These are phyloP conservation scores for Eupleurogrammus muticus DNA, from an alignment of 2,797 vertebrate species.

Conservation along the genomic window DNA sequence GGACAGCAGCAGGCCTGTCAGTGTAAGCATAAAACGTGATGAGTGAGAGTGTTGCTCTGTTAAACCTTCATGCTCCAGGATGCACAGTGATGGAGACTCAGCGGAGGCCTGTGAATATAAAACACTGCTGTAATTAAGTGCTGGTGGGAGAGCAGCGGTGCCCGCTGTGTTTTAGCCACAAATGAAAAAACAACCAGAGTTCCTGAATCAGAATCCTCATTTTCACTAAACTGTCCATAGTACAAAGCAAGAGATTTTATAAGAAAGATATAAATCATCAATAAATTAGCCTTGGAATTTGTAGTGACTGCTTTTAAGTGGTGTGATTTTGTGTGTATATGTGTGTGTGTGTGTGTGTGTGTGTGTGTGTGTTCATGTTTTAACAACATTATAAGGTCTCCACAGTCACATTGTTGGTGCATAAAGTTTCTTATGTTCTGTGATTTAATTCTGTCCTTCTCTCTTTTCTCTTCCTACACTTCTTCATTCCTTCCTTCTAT, in stretches of 20 bases:
- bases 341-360: too few relatives aligned
- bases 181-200: slow-evolving; percentile 16
- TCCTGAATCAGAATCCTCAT: slow-evolving; percentile 30
- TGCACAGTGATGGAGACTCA: slow-evolving; percentile 51
- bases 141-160: slow-evolving; percentile 30
- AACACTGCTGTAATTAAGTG: slow-evolving; percentile 56
- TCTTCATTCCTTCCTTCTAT: too few relatives aligned
- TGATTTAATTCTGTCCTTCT: too few relatives aligned
- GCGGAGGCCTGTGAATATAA: slow-evolving; percentile 58
- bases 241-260: slow-evolving; percentile 1
- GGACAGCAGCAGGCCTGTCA: slow-evolving; percentile 68
- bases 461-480: too few relatives aligned
- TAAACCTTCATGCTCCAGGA: slow-evolving; percentile 72
- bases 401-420: neutral
- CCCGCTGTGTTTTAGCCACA: slow-evolving; percentile 35
- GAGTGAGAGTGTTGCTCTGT: slow-evolving; percentile 74
- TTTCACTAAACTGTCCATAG: slow-evolving; percentile 29
- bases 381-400: neutral
- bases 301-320: neutral
- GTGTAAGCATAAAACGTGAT: slow-evolving; percentile 74
- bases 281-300: neutral
- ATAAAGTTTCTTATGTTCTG: too few relatives aligned
- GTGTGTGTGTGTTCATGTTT: neutral
- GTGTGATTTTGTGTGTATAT: neutral
- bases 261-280: slow-evolving; percentile 4